These are phyloP conservation scores for Apodemus speciosus DNA, from an alignment of 2,113 vertebrate genomes.

Conservation along the genomic window DNA sequence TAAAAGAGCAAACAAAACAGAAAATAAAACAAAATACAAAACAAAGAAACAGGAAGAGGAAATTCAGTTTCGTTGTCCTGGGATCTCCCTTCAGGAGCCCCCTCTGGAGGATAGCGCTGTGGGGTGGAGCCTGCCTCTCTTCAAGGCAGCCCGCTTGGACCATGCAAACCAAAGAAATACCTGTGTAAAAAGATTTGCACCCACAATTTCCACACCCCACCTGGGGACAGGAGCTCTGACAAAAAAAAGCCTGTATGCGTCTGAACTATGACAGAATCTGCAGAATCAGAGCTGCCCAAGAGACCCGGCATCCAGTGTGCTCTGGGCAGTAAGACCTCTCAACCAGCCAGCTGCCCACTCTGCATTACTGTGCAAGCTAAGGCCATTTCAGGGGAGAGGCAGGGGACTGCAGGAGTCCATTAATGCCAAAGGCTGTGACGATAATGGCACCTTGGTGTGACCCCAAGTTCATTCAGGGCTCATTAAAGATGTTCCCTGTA, in stretches of 20 bases:
- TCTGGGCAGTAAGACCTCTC: not conserved
- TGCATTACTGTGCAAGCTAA: not conserved
- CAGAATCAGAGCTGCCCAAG: slow-evolving; percentile 32
- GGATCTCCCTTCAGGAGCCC: not conserved
- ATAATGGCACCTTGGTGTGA: not conserved
- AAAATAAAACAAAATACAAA: not conserved
- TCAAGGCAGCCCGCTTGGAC: not conserved
- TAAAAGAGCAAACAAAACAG: not conserved
- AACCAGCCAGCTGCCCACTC: not conserved
- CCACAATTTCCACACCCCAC: not conserved
- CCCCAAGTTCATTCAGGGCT: not conserved
- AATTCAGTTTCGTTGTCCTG: not conserved
- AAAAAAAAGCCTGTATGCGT: fast-evolving
- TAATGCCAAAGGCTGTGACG: not conserved
- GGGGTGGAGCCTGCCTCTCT: not conserved
- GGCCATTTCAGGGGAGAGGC: not conserved
- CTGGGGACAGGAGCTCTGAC: not conserved
- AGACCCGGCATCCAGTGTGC: not conserved
- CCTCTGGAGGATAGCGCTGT: not conserved
- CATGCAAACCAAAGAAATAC: not conserved
- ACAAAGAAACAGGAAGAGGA: not conserved
- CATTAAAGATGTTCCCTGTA: not conserved
- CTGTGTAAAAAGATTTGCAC: not conserved
- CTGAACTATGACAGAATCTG: not conserved
- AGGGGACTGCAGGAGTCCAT: not conserved